Percentiles rank a stretch among this genome's conserved stretches.
These are phyloP conservation scores for Conops quadrifasciatus DNA, from an alignment of 2,888 invertebrate species.

Conservation along the genomic window DNA sequence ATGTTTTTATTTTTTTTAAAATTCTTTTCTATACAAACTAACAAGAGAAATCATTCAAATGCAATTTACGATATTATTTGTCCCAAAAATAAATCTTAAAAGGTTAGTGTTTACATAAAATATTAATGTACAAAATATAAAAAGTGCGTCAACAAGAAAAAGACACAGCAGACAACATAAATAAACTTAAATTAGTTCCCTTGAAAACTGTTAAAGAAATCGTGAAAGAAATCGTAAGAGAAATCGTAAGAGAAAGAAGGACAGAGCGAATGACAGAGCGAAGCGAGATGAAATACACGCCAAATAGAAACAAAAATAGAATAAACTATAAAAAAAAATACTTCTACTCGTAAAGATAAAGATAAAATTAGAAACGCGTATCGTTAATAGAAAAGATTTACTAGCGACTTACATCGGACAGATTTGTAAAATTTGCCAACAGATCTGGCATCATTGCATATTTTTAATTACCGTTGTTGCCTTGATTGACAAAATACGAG, in stretches of 20 bases:
- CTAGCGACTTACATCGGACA: conserved; percentile 51
- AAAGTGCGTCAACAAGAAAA: no score
- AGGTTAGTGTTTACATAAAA: no score
- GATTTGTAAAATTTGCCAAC: conserved; percentile 48
- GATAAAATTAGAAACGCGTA: neutral
- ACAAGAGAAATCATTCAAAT: neutral
- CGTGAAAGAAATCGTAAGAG: neutral
- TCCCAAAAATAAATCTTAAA: no score
- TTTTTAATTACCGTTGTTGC: conserved; percentile 29
- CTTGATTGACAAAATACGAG: conserved; percentile 15
- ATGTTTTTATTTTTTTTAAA: no score
- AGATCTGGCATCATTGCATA: conserved; percentile 34
- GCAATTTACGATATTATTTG: no score
- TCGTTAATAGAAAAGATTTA: no score
- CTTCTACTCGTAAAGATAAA: neutral
- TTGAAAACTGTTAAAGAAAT: neutral
- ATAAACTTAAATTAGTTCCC: no score
- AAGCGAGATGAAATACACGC: conserved; percentile 5
- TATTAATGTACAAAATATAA: no score
- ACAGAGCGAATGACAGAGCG: conserved; percentile 4
- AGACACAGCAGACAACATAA: no score
- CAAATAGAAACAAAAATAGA: conserved; percentile 9
- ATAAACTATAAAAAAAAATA: neutral
- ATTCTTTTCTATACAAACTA: no score
- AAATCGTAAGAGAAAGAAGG: conserved; percentile 2